A percentile compares a stretch with the other conserved stretches of the same genome.
Evolutionary conservation across 1,140 invertebrate species (phyloP).

Genomic region (Cyclina sinensis): DNA sequence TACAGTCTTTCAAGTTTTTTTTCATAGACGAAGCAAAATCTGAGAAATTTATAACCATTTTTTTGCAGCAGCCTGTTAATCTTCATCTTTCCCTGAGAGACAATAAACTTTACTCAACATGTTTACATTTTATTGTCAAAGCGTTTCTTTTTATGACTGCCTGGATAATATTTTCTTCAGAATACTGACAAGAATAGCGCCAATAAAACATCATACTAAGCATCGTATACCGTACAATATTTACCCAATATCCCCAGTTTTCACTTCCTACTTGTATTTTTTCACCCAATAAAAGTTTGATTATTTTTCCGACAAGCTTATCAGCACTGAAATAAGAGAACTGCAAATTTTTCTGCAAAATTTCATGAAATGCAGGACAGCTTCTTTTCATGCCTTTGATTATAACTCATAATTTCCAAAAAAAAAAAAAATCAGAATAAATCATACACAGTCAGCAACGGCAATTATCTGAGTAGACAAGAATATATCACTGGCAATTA

Average conservation of each 20-base stretch:
- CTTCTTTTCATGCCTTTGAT: too few relatives aligned
- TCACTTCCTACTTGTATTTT: too few relatives aligned
- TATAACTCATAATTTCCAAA: too few relatives aligned
- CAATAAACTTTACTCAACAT: not conserved
- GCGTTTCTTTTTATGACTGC: not conserved
- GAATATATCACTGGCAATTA: not conserved
- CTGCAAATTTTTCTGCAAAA: too few relatives aligned
- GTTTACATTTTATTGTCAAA: slow-evolving; percentile 13
- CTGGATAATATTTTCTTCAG: not conserved
- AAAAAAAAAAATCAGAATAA: not conserved
- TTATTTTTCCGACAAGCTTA: too few relatives aligned
- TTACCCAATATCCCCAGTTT: not conserved
- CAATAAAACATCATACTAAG: not conserved
- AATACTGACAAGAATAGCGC: not conserved
- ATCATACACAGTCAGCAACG: not conserved
- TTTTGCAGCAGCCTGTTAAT: not conserved
- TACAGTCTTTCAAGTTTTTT: too few relatives aligned
- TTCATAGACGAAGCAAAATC: too few relatives aligned
- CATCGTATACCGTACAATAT: not conserved
- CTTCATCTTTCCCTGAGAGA: not conserved
- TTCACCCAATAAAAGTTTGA: too few relatives aligned
- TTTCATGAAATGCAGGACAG: too few relatives aligned
- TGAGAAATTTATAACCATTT: too few relatives aligned
- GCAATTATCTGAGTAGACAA: not conserved
- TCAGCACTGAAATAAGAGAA: too few relatives aligned